Base-by-base conservation (phyloP, 2,113 vertebrate genomes). In the Pseudopipra pipra region DNA sequence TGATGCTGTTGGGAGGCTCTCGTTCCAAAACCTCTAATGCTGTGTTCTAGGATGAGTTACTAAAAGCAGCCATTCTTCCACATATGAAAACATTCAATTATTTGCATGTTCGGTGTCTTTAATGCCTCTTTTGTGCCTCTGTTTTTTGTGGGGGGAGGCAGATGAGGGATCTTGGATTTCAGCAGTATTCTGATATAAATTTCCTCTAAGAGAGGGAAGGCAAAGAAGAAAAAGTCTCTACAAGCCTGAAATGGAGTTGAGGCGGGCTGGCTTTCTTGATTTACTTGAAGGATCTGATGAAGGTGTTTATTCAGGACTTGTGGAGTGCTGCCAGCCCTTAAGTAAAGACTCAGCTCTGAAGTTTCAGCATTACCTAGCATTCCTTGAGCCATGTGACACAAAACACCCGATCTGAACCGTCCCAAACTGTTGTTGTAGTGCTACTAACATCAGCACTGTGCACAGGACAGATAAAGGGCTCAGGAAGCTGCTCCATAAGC, bases 1-100 rank as follows among this genome's bases (percentile, higher is more conserved):
- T 97, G 95, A 97, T 96, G 96, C 84, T 93, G 90, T 85, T 85
- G 88, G 96, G 96, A 96, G 96, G 90, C 30, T 24, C 88, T 96
- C 88, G 79, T 94, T 96, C 96, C 96, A 95, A 95, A 96, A 93
- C 95, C 90, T 92, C 92, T 87, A 96, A 92, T 85, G 93, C 80
- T 79, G 65, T 97, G 95, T 86, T 97, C 95, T 92, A 87, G 92
- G 93, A 96, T 94, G 96, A 94, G 90, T 96, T 97, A 93, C 92
- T 97, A 97, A 97, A 97, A 96, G 96, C 96, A 96, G 12, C 86
- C 90, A 61, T 97, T 97, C 90, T 96, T 95, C 93, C 79, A 80
- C 88, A 66, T 95, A 94, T 49, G 88, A 97, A 97, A 96, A 97
- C 95, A 94, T 90, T 78, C 0, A 3, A 92, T 92, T 96, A 95